Base-by-base conservation (phyloP, 1,140 invertebrate species). In the Aphelinus atriplicis region DNA sequence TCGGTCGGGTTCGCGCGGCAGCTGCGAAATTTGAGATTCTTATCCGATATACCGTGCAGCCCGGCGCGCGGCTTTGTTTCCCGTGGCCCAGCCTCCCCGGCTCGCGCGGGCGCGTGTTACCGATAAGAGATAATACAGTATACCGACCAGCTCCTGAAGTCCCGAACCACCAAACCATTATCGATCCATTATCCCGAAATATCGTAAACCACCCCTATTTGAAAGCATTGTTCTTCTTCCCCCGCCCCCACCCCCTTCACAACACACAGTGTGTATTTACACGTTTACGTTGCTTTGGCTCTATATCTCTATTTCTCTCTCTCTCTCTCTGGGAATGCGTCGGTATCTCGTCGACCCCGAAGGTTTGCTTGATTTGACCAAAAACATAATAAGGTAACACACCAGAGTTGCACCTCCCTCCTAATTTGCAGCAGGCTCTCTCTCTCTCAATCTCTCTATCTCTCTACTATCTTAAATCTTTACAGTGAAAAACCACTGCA, bases 251-350 rank as follows among this genome's bases (percentile, higher is more conserved):
- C 72, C 73, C 71, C 73, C 26, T 26, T 26, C 83, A 80, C 76
- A 83, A 73, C 62, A 85, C 86, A 87, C 86, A 87, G 83, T 89
- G 88, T 89, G 84, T 88, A 87, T 87, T 26, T 87, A 86, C 83
- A 86, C 67, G 46, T 88, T 88, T 88, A 85, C 87, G 87, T 89
- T 89, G 89, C 89, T 90, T 90, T 89, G 89, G 89, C 88, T 89
- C 88, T 75, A 4, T 60, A 1, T 26, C 26, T 60, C 7, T 26
- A 10, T 60, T 4, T 87, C 85, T 89, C 51, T 60, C 5, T 26
- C 26, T 60, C 7, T 26, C 3, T 60, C 7, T 87, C 85, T 89
- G 86, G 88, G 89, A 89, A 89, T 90, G 89, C 88, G 86, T 89
- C 88, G 88, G 85, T 89, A 88, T 89, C 86, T 88, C 86, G 87